Base-by-base conservation (phyloP, 1,140 invertebrate genomes). In the Tenebrio molitor region DNA sequence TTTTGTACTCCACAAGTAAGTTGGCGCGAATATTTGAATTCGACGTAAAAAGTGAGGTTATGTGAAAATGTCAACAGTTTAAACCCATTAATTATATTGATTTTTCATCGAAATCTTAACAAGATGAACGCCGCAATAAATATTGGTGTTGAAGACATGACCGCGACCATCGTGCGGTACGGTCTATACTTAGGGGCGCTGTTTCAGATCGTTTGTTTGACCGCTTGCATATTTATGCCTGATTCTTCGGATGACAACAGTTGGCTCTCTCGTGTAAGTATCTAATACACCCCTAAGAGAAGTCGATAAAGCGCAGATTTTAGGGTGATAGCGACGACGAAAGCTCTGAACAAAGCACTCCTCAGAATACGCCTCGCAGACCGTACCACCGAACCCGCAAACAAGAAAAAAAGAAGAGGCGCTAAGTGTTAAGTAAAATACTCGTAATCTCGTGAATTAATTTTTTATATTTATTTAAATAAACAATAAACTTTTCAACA, bases 131-230 rank as follows among this genome's bases (percentile, higher is more conserved):
- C 79, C 19, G 80, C 80, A 21, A 78, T 83, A 36, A 81, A 82
- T 73, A 79, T 83, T 53, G 81, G 77, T 33, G 80, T 82, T 5
- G 87, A 89, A 81, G 89, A 90, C 78, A 81, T 89, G 77, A 86
- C 91, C 78, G 89, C 90, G 75, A 88, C 87, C 19, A 83, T 91
- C 71, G 85, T 91, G 2, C 84, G 89, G 39, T 90, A 89, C 80
- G 88, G 90, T 2, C 79, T 92, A 2, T 90, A 91, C 79, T 81
- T 91, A 42, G 89, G 90, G n/a, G 90, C 90, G 7, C 84, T 90
- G 1, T 91, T 92, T 77, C 90, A 91, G 80, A 74, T 91, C 14
- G 78, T 89, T 1, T 91, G 90, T 79, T 86, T 92, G 64, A 84
- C 89, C 66, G 90, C 90, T 19, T 90, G 90, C 64, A 86, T 91